Evolutionary conservation across 2,888 invertebrate genomes (phyloP).

Genomic region (Trachelus troglodyta): DNA sequence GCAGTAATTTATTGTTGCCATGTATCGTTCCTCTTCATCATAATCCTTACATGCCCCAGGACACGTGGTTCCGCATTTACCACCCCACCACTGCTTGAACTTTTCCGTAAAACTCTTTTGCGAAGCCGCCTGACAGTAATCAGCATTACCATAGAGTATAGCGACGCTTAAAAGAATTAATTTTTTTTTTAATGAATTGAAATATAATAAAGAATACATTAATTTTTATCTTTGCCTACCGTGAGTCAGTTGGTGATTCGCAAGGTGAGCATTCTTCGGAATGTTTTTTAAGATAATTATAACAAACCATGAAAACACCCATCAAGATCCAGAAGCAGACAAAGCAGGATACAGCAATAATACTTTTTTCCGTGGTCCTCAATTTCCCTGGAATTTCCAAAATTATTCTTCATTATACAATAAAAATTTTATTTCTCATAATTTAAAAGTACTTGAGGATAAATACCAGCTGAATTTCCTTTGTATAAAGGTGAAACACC

Average conservation of each 20-base stretch:
- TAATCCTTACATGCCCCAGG: slow-evolving; percentile 36
- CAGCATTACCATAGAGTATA: slow-evolving; percentile 46
- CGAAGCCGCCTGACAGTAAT: slow-evolving; percentile 35
- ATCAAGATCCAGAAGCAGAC: slow-evolving; percentile 52
- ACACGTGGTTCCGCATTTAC: slow-evolving; percentile 34
- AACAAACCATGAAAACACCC: slow-evolving; percentile 49
- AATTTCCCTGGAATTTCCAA: slow-evolving; percentile 23
- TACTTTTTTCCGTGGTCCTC: slow-evolving; percentile 46
- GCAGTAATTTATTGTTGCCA: slow-evolving; percentile 50
- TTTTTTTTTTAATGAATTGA: not conserved
- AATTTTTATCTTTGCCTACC: not conserved
- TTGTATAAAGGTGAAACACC: slow-evolving; percentile 34
- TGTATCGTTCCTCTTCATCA: slow-evolving; percentile 49
- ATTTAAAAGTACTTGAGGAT: not conserved
- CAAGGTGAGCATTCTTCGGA: slow-evolving; percentile 39
- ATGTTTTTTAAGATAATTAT: slow-evolving; percentile 43
- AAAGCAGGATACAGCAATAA: slow-evolving; percentile 49
- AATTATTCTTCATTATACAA: not conserved
- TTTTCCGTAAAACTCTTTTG: slow-evolving; percentile 30
- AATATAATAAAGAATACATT: not conserved
- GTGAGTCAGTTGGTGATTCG: slow-evolving; percentile 22
- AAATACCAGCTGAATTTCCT: slow-evolving; percentile 10
- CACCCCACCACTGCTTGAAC: slow-evolving; percentile 40
- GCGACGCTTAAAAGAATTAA: slow-evolving; percentile 35
- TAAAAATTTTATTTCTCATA: not conserved